Conservation (phyloP, 2,888 invertebrate genomes). For the Netelia fuscicornis region DNA sequence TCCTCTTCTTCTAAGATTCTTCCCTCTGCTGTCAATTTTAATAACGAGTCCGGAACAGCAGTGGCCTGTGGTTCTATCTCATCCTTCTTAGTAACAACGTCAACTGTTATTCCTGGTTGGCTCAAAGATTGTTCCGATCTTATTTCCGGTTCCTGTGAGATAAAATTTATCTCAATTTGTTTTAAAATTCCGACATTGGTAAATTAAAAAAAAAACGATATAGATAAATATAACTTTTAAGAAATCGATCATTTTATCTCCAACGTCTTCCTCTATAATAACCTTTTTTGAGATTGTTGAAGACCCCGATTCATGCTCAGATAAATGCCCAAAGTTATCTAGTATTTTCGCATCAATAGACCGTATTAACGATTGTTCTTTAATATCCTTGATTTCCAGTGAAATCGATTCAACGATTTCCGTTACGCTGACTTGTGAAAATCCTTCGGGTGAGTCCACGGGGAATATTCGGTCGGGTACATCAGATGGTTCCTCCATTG, state of each 20-base stretch:
- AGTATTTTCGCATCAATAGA: background rate
- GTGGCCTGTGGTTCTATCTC: constrained; percentile 8
- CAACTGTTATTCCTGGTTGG: background rate
- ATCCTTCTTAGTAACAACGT: background rate
- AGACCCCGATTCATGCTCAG: background rate
- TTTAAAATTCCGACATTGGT: background rate
- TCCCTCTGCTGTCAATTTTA: constrained; percentile 22
- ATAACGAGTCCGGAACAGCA: background rate
- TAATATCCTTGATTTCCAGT: background rate
- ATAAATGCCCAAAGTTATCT: background rate
- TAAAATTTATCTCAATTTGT: constrained; percentile 19
- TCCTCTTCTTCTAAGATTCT: background rate
- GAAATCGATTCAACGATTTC: background rate
- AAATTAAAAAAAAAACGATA: background rate
- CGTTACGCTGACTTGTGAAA: background rate
- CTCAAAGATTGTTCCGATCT: background rate
- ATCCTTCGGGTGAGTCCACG: background rate
- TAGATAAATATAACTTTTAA: background rate
- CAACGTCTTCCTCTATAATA: background rate
- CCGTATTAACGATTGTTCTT: background rate
- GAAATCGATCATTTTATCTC: background rate
- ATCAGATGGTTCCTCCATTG: constrained; percentile 1
- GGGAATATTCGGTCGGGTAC: background rate
- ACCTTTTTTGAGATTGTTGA: too few relatives aligned
- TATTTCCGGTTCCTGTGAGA: background rate